Evolutionary conservation across 2,113 vertebrate species (phyloP).

Genomic region (Microcebus ravelobensis): DNA sequence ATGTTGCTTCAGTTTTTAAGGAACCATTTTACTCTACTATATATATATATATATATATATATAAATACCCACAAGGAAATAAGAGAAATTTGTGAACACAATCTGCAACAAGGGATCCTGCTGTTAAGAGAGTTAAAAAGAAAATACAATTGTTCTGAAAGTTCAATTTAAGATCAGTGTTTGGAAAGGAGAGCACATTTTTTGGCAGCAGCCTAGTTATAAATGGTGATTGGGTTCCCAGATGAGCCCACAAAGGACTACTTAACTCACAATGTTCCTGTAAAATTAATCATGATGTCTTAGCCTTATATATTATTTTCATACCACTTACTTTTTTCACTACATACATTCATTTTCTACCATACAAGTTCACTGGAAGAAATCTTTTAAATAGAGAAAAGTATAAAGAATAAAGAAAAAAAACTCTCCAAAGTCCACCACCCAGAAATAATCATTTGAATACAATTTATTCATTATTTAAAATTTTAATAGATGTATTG

Average conservation of each 20-base stretch:
- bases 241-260: constrained; percentile 60
- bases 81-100: constrained; percentile 61
- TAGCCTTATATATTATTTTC: constrained; percentile 44
- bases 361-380: neutral
- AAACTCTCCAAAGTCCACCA: neutral
- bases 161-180: constrained; percentile 29
- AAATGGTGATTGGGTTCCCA: constrained; percentile 67
- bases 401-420: neutral
- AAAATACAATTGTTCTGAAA: constrained; percentile 43
- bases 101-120: constrained; percentile 41
- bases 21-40: constrained; percentile 9
- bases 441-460: neutral
- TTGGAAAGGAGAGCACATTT: constrained; percentile 60
- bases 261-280: constrained; percentile 47
- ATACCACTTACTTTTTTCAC: neutral
- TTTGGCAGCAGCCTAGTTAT: constrained; percentile 40
- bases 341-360: neutral
- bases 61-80: constrained; percentile 35
- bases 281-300: constrained; percentile 50
- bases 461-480: constrained; percentile 13
- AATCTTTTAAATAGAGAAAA: constrained; percentile 25
- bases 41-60: neutral
- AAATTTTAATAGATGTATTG: neutral
- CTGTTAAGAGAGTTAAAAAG: constrained; percentile 35
- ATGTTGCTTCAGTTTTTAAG: constrained; percentile 37